phyloP scores from a whole-genome alignment of 2,797 vertebrate species.

The Ammospiza maritima region DNA sequence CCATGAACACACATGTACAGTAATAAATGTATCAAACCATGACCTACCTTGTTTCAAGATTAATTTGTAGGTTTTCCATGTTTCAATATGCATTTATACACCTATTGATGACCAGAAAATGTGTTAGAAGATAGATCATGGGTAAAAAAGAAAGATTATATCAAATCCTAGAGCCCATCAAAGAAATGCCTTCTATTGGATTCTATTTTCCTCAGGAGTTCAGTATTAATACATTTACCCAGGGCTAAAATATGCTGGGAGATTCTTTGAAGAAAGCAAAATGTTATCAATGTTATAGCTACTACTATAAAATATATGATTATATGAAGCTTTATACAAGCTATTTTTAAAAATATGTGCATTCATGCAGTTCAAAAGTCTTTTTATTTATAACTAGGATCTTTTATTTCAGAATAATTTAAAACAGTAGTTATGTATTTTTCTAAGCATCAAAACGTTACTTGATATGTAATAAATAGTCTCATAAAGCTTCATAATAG shows the following conservation, averaged over 20 bases:
- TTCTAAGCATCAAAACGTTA: neutral
- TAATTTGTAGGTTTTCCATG: neutral
- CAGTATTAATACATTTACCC: neutral
- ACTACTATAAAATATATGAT: neutral
- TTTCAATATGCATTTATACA: neutral
- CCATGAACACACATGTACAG: neutral
- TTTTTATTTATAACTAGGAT: neutral
- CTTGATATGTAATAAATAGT: neutral
- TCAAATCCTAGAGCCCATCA: neutral
- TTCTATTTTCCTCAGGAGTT: neutral
- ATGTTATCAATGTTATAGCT: neutral
- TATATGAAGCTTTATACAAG: neutral
- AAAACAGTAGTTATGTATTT: neutral
- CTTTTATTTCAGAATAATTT: neutral
- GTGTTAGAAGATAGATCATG: fast-evolving
- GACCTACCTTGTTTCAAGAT: neutral
- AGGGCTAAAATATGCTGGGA: neutral
- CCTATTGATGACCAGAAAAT: neutral
- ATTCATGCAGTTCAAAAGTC: neutral
- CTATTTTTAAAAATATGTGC: neutral
- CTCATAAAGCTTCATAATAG: neutral
- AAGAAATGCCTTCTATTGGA: neutral
- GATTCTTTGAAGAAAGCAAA: neutral
- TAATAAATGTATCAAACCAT: neutral
- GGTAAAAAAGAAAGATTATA: neutral